These are phyloP conservation scores for Eulithis prunata DNA, from an alignment of 2,888 invertebrate species.

Conservation along the genomic window DNA sequence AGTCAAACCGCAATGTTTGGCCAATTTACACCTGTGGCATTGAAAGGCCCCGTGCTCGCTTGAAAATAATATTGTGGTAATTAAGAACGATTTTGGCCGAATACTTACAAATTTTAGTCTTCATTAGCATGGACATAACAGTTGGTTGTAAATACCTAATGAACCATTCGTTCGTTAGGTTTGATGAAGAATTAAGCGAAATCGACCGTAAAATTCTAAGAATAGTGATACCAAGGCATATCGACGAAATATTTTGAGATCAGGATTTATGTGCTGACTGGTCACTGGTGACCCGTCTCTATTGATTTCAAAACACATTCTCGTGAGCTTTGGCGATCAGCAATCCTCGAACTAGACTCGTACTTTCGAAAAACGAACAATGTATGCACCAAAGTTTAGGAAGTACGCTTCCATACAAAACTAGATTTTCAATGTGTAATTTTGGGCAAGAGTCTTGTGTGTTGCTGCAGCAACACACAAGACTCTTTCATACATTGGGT, in stretches of 20 bases:
- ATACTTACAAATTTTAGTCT: conserved; percentile 22
- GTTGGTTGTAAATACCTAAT: conserved; percentile 3
- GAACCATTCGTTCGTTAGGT: conserved; percentile 3
- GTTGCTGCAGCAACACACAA: no score
- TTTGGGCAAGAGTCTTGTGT: no score
- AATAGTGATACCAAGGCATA: conserved; percentile 8
- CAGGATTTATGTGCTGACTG: not conserved
- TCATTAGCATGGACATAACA: conserved; percentile 25
- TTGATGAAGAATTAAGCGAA: conserved; percentile 12
- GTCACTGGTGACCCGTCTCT: no score
- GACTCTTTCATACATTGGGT: no score
- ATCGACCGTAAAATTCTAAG: conserved; percentile 13
- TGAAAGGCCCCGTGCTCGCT: not conserved
- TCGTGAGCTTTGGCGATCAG: no score
- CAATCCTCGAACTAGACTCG: no score
- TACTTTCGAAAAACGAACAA: no score
- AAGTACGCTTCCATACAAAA: no score
- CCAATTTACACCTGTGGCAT: conserved; percentile 2
- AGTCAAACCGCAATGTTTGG: not conserved
- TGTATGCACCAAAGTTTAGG: no score
- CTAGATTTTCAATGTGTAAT: no score
- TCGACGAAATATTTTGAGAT: conserved; percentile 5
- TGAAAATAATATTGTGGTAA: conserved; percentile 4
- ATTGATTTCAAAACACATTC: no score
- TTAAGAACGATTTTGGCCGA: conserved; percentile 13